Evolutionary conservation across 2,113 vertebrate species (phyloP).

Genomic region (Centropus unirufus): DNA sequence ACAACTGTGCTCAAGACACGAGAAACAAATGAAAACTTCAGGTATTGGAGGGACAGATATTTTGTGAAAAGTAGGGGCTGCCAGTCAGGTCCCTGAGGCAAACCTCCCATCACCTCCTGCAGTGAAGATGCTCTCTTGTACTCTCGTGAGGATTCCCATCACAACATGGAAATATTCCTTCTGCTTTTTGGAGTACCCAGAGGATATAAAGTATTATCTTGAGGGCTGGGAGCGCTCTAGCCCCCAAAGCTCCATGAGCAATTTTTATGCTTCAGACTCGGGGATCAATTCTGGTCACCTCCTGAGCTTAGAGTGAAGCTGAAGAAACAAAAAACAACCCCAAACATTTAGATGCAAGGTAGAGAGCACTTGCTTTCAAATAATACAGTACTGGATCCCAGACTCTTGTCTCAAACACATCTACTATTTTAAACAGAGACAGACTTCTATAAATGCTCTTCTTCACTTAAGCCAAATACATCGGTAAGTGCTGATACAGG

Average conservation of each 20-base stretch:
- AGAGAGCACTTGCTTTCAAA: not conserved
- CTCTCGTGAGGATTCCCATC: not conserved
- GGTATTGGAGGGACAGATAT: not conserved
- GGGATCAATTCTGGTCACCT: not conserved
- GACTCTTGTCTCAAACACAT: not conserved
- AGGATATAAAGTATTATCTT: not conserved
- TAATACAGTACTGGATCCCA: not conserved
- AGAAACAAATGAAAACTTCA: not conserved
- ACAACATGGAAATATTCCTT: not conserved
- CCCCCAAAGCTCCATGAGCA: not conserved
- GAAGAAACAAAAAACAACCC: not conserved
- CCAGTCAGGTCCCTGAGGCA: not conserved
- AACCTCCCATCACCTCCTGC: not conserved
- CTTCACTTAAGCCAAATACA: constrained; percentile 27
- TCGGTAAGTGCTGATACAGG: constrained; percentile 47
- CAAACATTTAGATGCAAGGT: not conserved
- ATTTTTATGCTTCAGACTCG: not conserved
- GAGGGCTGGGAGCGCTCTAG: not conserved
- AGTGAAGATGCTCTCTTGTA: not conserved
- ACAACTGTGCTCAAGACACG: not conserved
- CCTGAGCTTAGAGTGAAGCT: not conserved
- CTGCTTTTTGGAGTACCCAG: not conserved
- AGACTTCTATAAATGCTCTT: not conserved
- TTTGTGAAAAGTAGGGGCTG: not conserved
- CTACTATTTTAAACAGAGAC: constrained; percentile 36